Base-by-base conservation (phyloP, 2,797 vertebrate species). In the Onychomys torridus region DNA sequence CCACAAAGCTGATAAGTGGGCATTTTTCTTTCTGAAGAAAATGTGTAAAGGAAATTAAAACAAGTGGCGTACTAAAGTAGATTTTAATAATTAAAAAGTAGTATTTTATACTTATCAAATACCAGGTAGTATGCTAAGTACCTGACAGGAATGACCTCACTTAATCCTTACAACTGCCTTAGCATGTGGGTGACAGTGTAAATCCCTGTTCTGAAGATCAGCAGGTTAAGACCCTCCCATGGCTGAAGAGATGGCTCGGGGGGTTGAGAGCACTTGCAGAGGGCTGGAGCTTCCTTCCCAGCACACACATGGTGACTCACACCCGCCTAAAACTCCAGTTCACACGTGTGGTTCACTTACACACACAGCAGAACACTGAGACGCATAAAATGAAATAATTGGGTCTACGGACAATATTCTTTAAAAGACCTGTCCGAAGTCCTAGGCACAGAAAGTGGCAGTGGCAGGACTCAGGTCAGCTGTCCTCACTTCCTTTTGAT, bases 21-120 rank as follows among this genome's bases (percentile, higher is more conserved):
- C 3, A 57, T 52, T 96, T 95, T 59, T 79, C 76, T 29, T n/a
- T 97, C 25, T 59, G 16, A 69, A 79, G 34, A 90, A 94, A 94
- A 87, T 90, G 32, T 13, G 32, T 85, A 27, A 85, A 87, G 43
- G 55, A 89, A 88, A 65, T 94, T 46, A 89, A 95, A 94, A 95
- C 69, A 84, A 89, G 4, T 89, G 3, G 2, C 95, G 4, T 89
- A 43, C 79, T 37, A 89, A 91, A 77, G 77, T 94, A 57, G 76
- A 46, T 23, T 91, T 97, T 89, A 96, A n/a, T 91, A 95, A 46
- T 52, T 94, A 89, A 90, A 77, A 89, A 69, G 29, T 81, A 63
- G 9, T 52, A 61, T 65, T 92, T 90, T 52, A 55, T 92, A n/a
- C 16, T 69, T 85, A 61, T 32, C 55, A 90, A 55, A n/a, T 85